Evolutionary conservation across 2,113 vertebrate species (phyloP), one percentile per base, ranked within the genome.

Genomic region (Dermatemys mawii): DNA sequence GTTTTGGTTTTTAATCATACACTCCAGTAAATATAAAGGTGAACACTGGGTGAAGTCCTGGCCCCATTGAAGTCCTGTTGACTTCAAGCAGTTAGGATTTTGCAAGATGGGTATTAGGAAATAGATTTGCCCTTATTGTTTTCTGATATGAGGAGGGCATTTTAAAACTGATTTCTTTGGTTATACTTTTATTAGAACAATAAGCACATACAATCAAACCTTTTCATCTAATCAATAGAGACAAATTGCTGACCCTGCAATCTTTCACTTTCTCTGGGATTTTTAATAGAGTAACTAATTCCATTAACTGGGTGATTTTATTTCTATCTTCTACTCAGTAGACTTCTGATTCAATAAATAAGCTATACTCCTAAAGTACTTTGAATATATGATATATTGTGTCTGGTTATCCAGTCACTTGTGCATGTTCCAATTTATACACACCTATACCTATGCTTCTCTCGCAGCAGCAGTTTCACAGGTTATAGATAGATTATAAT

Each of bases 21-120:
- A 48, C 0, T 4, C 16, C 41, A 6, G 0, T 19, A n/a, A 35
- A 79, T n/a, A n/a, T n/a, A n/a, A n/a, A n/a, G n/a, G n/a, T n/a
- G n/a, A n/a, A n/a, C n/a, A n/a, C n/a, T 14, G n/a, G 35, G 50
- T 24, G 21, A 38, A 22, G 5, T 80, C 35, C 22, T 26, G 41
- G 41, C 6, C 41, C 41, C 70, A 27, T 2, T 75, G 10, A 75
- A 75, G 38, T 75, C 38, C 38, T 26, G 24, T 27, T 14, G 41
- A 75, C 2, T 75, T 75, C 22, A 75, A 67, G 11, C 8, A 22
- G 38, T n/a, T 21, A n/a, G 19, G 67, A 38, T 73, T 67, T 67
- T 6, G 2, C 17, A n/a, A 19, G 35, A 73, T 54, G 21, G 8
- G 11, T 84, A 4, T 1, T 67, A 38, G n/a, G n/a, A 50, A 81